Evolutionary conservation across 2,888 invertebrate species (phyloP).

Genomic region (Cryptus armator): DNA sequence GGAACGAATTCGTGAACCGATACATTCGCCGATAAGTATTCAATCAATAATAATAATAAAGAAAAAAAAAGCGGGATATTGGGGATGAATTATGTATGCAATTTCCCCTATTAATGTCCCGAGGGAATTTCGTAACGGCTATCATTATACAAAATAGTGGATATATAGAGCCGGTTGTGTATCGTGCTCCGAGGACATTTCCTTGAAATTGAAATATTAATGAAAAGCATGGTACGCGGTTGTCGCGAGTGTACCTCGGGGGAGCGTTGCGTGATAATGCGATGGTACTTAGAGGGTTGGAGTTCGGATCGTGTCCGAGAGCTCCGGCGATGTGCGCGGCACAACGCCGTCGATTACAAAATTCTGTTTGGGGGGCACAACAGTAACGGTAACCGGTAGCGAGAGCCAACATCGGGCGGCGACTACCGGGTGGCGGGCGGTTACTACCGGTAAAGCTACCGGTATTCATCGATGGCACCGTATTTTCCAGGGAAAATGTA

Average conservation of each 20-base stretch:
- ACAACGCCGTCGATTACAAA: constrained; percentile 33
- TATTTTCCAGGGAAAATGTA: constrained; percentile 49
- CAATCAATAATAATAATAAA: background rate
- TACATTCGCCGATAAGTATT: background rate
- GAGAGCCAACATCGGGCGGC: background rate
- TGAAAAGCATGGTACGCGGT: constrained; percentile 43
- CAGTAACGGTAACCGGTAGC: constrained; percentile 6
- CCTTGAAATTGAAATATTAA: constrained; percentile 38
- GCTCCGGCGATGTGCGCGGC: constrained; percentile 11
- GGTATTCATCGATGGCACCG: constrained; percentile 24
- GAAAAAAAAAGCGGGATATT: background rate
- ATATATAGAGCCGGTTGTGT: background rate
- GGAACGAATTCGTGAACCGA: background rate
- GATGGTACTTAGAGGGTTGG: constrained; percentile 27
- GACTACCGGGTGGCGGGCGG: no score
- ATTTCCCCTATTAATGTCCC: background rate
- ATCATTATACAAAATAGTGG: constrained; percentile 1
- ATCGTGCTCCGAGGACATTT: constrained; percentile 36
- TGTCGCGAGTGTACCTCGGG: constrained; percentile 21
- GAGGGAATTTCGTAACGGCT: constrained; percentile 4
- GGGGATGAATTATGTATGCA: background rate
- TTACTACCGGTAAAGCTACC: background rate
- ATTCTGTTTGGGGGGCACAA: constrained; percentile 20
- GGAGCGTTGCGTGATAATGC: constrained; percentile 51
- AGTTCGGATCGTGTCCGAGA: constrained; percentile 30